Evolutionary conservation across 30 jellyfish, hydroid and myxozoan species (phyloP).

Genomic region (Nemopilema nomurai): DNA sequence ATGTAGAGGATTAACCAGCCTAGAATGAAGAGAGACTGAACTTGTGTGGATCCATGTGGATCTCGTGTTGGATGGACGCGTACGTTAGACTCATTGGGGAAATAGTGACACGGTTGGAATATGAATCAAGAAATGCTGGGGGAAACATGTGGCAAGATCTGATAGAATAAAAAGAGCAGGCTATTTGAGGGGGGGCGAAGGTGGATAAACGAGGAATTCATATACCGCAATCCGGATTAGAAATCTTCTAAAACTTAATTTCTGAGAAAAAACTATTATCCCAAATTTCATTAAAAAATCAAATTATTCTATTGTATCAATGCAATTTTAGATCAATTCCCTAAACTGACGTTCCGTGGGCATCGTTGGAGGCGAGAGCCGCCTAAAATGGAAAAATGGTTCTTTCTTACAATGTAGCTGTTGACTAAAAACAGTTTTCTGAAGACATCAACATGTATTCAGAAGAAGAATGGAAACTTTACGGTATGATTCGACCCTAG

Average conservation of each 20-base stretch:
- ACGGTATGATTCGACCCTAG: too few species aligned
- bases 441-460: not conserved
- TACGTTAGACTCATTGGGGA: too few species aligned
- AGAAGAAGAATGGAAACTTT: too few species aligned
- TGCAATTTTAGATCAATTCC: not conserved
- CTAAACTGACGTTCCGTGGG: conserved; percentile 71
- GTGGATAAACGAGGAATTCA: not conserved
- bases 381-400: conserved; percentile 54
- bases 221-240: not conserved
- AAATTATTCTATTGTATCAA: conserved; percentile 19
- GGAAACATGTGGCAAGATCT: too few species aligned
- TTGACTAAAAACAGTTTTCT: not conserved
- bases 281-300: conserved; percentile 39
- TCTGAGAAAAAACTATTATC: conserved; percentile 4
- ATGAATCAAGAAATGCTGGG: too few species aligned
- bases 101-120: too few species aligned
- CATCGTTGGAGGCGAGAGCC: conserved; percentile 48
- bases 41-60: too few species aligned
- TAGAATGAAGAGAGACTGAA: too few species aligned
- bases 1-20: too few species aligned
- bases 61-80: too few species aligned
- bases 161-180: too few species aligned
- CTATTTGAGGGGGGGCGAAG: not conserved
- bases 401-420: not conserved
- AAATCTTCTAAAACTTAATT: not conserved